Base-by-base conservation (phyloP, 2,888 invertebrate genomes). In the Epirrhoe alternata region DNA sequence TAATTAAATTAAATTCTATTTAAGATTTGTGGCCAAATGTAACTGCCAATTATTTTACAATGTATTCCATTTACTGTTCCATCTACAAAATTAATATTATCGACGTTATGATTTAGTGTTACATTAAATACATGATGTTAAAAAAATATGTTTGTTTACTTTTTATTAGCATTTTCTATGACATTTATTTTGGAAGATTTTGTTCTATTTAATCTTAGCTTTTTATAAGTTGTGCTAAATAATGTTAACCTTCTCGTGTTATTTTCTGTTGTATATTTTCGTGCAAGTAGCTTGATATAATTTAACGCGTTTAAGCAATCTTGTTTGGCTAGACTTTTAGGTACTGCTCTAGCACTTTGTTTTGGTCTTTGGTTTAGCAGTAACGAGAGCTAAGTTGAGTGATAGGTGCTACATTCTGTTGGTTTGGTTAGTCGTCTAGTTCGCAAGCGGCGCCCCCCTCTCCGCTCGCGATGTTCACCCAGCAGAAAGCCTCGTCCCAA, bases 141-240 rank as follows among this genome's bases (percentile, higher is more conserved):
- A 82, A 77, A 87, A 83, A 80, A 71, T 71, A 74, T 78, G 78
- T 81, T 80, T 78, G 85, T 86, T 84, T 75, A 78, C 77, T 84
- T 82, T 85, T 83, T 78, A 70, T 86, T 84, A 81, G 79, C 79
- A 72, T 80, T 88, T 86, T 82, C 67, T 73, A 78, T 76, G 74
- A 86, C 92, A 90, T 93, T 93, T 93, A 92, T 93, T 93, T 93
- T 93, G 93, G 93, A 93, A 92, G 93, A 92, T 84, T 89, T 80
- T 80, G 79, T 90, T 88, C 54, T 61, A 31, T 38, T 52, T 45
- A 35, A 72, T 65, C 66, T 76, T 71, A 76, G 79, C 77, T 81
- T 81, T 69, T 64, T n/a, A 69, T 77, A 72, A 72, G 76, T 81
- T 73, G 72, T 70, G 72, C 77, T 79, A 70, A 65, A 73, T 74